phyloP scores from a whole-genome alignment of 1,140 invertebrate genomes.

The Acromyrmex charruanus region DNA sequence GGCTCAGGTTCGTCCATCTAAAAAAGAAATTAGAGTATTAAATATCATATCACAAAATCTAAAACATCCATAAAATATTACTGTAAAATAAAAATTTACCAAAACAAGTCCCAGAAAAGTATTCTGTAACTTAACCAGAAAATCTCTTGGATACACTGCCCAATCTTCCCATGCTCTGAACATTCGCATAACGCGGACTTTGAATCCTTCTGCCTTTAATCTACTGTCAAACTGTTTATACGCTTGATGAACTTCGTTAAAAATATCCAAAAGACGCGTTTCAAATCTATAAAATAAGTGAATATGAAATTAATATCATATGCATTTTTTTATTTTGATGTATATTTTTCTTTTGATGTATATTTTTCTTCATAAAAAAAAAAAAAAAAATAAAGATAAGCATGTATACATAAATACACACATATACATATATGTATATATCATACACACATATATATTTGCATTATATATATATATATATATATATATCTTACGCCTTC shows the following conservation, averaged over 20 bases:
- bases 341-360: not conserved
- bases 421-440: not conserved
- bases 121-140: slow-evolving; percentile 96
- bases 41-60: slow-evolving; percentile 10
- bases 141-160: slow-evolving; percentile 98
- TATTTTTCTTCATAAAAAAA: not conserved
- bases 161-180: slow-evolving; percentile 99
- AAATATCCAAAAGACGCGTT: slow-evolving; percentile 94
- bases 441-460: slow-evolving; percentile 60
- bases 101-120: slow-evolving; percentile 92
- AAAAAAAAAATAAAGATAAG: not conserved
- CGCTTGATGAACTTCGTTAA: slow-evolving; percentile 93
- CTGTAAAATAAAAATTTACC: slow-evolving; percentile 71
- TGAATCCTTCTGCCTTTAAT: slow-evolving; percentile 98
- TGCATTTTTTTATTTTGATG: not conserved
- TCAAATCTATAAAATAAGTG: slow-evolving; percentile 91
- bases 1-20: slow-evolving; percentile 83
- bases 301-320: slow-evolving; percentile 16
- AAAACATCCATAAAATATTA: not conserved
- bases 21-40: slow-evolving; percentile 28
- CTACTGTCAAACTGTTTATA: slow-evolving; percentile 94
- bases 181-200: slow-evolving; percentile 97
- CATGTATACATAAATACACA: not conserved
- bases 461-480: not conserved
- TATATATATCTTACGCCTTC: slow-evolving; percentile 90